phyloP scores from a whole-genome alignment of 92 coral and sea anemone species.

The Paragorgia papillata region DNA sequence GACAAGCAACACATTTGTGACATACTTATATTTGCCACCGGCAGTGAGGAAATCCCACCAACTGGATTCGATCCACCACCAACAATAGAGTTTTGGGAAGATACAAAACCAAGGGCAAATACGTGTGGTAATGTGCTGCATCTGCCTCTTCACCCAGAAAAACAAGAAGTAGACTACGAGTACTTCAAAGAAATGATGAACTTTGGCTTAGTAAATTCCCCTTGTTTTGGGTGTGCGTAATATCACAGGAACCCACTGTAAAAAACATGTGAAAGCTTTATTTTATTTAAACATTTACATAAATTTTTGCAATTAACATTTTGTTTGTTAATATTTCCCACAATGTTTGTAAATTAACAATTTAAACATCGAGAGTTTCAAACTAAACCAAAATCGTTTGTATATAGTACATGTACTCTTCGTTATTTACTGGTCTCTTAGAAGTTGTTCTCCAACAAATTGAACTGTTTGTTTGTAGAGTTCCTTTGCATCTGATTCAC shows the following conservation, averaged over 20 bases:
- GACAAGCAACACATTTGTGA: slow-evolving; percentile 15
- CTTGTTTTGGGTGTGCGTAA: slow-evolving; percentile 14
- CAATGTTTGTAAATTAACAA: too few relatives aligned
- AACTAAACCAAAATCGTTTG: too few relatives aligned
- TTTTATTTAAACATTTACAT: too few relatives aligned
- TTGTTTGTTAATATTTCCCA: too few relatives aligned
- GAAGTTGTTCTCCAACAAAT: slow-evolving; percentile 44
- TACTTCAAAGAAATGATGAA: slow-evolving; percentile 29
- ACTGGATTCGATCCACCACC: slow-evolving; percentile 10
- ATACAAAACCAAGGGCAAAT: slow-evolving; percentile 32
- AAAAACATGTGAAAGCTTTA: too few relatives aligned
- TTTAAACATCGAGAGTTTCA: background rate
- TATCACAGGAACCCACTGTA: too few relatives aligned
- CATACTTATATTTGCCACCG: slow-evolving; percentile 11
- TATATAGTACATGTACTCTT: background rate
- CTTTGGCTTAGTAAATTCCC: slow-evolving; percentile 10
- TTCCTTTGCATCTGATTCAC: slow-evolving; percentile 33
- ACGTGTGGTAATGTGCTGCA: background rate
- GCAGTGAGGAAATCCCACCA: slow-evolving; percentile 27
- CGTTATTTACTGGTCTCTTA: background rate
- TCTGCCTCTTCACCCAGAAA: slow-evolving; percentile 27
- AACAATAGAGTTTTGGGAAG: slow-evolving; percentile 32
- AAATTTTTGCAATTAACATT: too few relatives aligned
- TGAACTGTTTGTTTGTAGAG: slow-evolving; percentile 43
- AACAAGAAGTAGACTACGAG: slow-evolving; percentile 2